Conservation (phyloP, 2,888 invertebrate genomes). For the Epistrophe eligans region DNA sequence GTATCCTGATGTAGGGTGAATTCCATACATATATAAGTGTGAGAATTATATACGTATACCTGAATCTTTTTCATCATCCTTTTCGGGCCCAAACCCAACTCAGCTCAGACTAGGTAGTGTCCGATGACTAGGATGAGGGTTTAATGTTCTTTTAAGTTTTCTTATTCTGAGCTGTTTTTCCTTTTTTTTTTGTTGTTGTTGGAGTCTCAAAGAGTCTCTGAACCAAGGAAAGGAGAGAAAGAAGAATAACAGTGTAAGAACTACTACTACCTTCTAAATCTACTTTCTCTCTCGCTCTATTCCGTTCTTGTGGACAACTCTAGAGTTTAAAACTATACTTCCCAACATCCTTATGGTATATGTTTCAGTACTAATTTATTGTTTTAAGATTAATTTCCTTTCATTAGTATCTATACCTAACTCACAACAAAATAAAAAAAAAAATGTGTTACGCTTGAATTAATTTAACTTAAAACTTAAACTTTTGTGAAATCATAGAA, state of each 20-base stretch:
- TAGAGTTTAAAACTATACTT: neutral
- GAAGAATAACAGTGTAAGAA: neutral
- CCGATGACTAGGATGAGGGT: conserved; percentile 35
- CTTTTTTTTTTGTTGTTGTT: conserved; percentile 4
- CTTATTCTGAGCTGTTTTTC: conserved; percentile 18
- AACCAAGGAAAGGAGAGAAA: neutral
- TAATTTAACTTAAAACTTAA: conserved; percentile 34
- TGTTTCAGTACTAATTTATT: conserved; percentile 40
- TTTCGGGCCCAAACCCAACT: neutral
- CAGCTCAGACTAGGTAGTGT: neutral
- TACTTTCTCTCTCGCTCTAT: conserved; percentile 6
- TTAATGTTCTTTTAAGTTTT: conserved; percentile 51
- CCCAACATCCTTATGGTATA: conserved; percentile 2
- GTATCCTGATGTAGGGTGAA: neutral
- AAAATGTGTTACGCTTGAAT: conserved; percentile 42
- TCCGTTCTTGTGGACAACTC: neutral
- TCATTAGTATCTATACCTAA: neutral
- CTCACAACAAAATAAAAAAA: neutral
- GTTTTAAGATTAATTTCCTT: conserved; percentile 61
- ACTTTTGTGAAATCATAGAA: neutral
- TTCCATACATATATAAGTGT: neutral
- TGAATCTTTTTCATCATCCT: neutral
- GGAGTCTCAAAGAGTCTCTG: conserved; percentile 24
- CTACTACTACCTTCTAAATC: too few species aligned
- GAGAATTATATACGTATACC: conserved; percentile 6